Conservation (phyloP, 2,888 invertebrate species). For the Dysmachus trigonus region DNA sequence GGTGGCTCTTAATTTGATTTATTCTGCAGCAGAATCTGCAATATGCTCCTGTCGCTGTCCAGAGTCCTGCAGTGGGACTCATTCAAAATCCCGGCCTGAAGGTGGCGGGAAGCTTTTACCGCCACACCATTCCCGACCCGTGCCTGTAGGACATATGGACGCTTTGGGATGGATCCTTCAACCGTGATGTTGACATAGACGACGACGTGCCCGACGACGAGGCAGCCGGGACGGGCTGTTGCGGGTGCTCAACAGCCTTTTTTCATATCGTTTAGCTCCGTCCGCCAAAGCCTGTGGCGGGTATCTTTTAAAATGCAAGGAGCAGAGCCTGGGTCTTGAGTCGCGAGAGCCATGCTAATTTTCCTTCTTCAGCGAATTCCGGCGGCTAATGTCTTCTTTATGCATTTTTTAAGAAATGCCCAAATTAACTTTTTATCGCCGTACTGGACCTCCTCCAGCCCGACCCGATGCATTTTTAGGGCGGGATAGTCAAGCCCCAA, state of each 20-base stretch:
- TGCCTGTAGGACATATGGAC: background rate
- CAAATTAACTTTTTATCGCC: background rate
- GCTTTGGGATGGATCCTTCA: slow-evolving; percentile 1
- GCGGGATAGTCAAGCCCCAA: background rate
- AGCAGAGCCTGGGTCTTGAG: background rate
- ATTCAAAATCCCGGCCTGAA: background rate
- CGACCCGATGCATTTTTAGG: background rate
- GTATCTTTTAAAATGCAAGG: background rate
- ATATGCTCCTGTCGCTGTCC: slow-evolving; percentile 31
- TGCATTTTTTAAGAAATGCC: slow-evolving; percentile 1
- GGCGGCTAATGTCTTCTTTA: background rate
- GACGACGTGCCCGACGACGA: background rate
- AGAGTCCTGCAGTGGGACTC: slow-evolving; percentile 13
- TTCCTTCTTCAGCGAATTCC: background rate
- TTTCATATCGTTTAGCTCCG: background rate
- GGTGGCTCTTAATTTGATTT: slow-evolving; percentile 36
- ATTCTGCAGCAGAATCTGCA: slow-evolving; percentile 37
- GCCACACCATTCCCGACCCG: background rate
- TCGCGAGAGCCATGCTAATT: background rate
- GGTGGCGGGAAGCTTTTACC: background rate
- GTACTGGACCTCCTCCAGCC: background rate
- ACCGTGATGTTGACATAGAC: slow-evolving; percentile 25
- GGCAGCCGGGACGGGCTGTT: background rate
- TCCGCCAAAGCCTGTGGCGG: background rate
- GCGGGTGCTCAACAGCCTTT: slow-evolving; percentile 27